phyloP scores from a whole-genome alignment of 2,888 invertebrate species.

The Pollenia griseotomentosa region DNA sequence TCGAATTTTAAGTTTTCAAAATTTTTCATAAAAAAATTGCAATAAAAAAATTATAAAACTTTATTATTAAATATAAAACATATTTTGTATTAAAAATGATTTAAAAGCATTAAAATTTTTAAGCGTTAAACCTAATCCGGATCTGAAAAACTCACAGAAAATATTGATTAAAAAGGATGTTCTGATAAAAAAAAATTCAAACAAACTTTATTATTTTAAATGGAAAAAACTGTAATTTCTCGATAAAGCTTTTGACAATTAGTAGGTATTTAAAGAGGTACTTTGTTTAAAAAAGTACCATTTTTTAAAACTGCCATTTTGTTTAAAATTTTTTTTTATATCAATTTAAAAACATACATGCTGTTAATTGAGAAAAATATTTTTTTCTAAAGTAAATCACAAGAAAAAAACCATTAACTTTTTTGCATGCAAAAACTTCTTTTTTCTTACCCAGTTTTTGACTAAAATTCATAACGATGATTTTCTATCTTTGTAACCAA shows the following conservation, averaged over 20 bases:
- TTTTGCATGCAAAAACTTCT: constrained; percentile 60
- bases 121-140: constrained; percentile 58
- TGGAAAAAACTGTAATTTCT: neutral
- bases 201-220: neutral
- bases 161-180: neutral
- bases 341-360: constrained; percentile 38
- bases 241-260: neutral
- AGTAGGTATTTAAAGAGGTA: neutral
- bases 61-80: neutral
- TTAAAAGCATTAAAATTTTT: neutral
- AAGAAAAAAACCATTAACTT: constrained; percentile 26
- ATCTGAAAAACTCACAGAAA: constrained; percentile 71
- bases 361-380: constrained; percentile 43
- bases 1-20: too few species aligned
- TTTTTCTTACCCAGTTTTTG: constrained; percentile 62
- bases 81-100: constrained; percentile 8
- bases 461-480: constrained; percentile 14
- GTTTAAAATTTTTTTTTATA: neutral
- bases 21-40: too few species aligned
- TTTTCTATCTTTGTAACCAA: constrained; percentile 6
- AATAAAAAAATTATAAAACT: neutral
- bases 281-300: neutral
- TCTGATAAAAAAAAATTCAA: neutral
- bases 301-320: neutral
- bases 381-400: constrained; percentile 5